Percentiles rank a stretch among this genome's conserved stretches.
Evolutionary conservation across 2,888 invertebrate species (phyloP).

Genomic region (Ligdia adustata): DNA sequence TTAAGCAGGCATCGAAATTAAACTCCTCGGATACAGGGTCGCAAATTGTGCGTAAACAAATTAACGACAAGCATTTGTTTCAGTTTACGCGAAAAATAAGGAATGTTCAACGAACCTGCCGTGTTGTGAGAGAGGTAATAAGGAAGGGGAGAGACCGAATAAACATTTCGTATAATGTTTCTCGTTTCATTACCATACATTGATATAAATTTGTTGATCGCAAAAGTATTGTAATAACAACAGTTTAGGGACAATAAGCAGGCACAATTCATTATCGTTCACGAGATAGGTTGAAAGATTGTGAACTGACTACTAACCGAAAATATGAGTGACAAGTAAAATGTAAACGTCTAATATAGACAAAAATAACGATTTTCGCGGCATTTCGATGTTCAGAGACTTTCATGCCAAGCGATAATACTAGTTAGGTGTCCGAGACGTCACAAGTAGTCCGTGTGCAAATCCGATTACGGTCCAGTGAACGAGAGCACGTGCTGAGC

Average conservation of each 20-base stretch:
- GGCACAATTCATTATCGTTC: too few relatives aligned
- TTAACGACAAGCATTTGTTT: slow-evolving; percentile 33
- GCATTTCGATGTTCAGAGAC: too few relatives aligned
- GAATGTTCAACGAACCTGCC: slow-evolving; percentile 23
- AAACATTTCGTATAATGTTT: neutral
- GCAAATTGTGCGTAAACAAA: slow-evolving; percentile 37
- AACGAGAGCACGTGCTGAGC: slow-evolving; percentile 28
- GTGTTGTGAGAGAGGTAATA: slow-evolving; percentile 16
- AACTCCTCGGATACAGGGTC: slow-evolving; percentile 26
- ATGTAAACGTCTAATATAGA: too few relatives aligned
- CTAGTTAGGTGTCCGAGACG: slow-evolving; percentile 5
- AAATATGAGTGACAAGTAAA: too few relatives aligned
- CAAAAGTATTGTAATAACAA: too few relatives aligned
- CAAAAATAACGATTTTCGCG: too few relatives aligned
- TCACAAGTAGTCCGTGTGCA: slow-evolving; percentile 22
- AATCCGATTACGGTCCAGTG: slow-evolving; percentile 31
- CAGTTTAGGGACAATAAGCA: too few relatives aligned
- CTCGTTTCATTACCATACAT: too few relatives aligned
- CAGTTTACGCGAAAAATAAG: slow-evolving; percentile 28
- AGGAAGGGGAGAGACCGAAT: slow-evolving; percentile 8
- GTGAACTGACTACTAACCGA: too few relatives aligned
- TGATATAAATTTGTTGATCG: too few relatives aligned
- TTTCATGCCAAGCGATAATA: too few relatives aligned
- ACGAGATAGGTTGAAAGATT: too few relatives aligned
- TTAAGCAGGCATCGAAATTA: slow-evolving; percentile 31